Evolutionary conservation across 2,797 vertebrate species (phyloP).

Genomic region (Euthynnus affinis): DNA sequence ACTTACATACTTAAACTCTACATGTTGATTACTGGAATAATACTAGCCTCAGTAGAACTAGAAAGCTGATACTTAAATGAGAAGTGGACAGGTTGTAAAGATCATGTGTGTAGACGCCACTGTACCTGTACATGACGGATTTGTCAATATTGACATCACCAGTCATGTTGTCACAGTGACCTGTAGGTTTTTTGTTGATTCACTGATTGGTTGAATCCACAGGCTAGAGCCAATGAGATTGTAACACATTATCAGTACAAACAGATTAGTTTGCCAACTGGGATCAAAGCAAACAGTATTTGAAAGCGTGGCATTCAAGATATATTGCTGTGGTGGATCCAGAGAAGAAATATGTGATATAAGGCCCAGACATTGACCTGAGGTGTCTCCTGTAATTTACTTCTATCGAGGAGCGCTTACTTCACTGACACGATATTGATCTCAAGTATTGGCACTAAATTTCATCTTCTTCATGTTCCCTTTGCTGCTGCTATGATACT

Average conservation of each 20-base stretch:
- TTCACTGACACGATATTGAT: constrained; percentile 1
- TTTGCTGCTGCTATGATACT: constrained; percentile 7
- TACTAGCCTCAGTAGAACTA: not conserved
- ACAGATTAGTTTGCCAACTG: constrained; percentile 58
- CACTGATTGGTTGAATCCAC: constrained; percentile 55
- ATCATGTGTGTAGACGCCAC: not conserved
- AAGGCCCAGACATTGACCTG: not conserved
- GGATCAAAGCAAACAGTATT: constrained; percentile 58
- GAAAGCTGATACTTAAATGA: constrained; percentile 3
- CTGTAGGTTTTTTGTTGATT: constrained; percentile 13
- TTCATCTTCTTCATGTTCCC: constrained; percentile 27
- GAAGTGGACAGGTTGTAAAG: not conserved
- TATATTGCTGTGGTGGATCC: not conserved
- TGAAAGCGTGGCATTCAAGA: constrained; percentile 31
- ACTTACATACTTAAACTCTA: not conserved
- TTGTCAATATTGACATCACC: constrained; percentile 65
- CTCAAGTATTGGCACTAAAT: constrained; percentile 24
- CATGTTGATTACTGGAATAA: not conserved
- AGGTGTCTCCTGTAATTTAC: constrained; percentile 8
- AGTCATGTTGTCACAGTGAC: constrained; percentile 54
- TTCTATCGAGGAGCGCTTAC: not conserved
- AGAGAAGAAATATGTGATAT: constrained; percentile 11
- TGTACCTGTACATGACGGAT: constrained; percentile 13
- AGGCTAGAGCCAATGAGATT: constrained; percentile 61
- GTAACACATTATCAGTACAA: constrained; percentile 64